Evolutionary conservation across 2,888 invertebrate genomes (phyloP).

Genomic region (Calliphora vomitoria): DNA sequence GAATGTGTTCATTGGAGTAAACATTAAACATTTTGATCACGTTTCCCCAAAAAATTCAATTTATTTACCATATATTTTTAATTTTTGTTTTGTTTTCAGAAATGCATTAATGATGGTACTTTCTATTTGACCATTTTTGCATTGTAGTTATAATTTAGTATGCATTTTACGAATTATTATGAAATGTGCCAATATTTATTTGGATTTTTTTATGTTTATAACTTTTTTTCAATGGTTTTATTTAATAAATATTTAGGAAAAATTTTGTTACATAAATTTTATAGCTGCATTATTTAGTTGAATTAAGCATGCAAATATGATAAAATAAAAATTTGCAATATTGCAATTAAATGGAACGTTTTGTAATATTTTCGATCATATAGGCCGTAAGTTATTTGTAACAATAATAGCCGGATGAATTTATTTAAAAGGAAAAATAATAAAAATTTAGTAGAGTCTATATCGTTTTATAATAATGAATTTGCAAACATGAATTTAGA

Average conservation of each 20-base stretch:
- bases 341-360: too few species aligned
- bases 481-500: too few species aligned
- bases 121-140: slow-evolving; percentile 53
- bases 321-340: too few species aligned
- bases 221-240: not conserved
- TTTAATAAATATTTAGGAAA: not conserved
- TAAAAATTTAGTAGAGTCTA: too few species aligned
- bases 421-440: too few species aligned
- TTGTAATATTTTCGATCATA: too few species aligned
- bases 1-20: not conserved
- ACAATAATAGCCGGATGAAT: too few species aligned
- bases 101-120: slow-evolving; percentile 21
- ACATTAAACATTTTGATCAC: slow-evolving; percentile 30
- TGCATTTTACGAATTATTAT: slow-evolving; percentile 29
- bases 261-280: not conserved
- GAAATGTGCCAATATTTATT: slow-evolving; percentile 24
- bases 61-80: not conserved
- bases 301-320: too few species aligned
- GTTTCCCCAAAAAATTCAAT: slow-evolving; percentile 7
- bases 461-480: too few species aligned
- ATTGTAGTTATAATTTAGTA: not conserved
- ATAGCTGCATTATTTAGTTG: not conserved
- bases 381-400: too few species aligned
- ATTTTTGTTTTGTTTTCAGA: not conserved
- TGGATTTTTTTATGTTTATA: not conserved